phyloP scores from a whole-genome alignment of 2,113 vertebrate species.

The Urocolius indicus region DNA sequence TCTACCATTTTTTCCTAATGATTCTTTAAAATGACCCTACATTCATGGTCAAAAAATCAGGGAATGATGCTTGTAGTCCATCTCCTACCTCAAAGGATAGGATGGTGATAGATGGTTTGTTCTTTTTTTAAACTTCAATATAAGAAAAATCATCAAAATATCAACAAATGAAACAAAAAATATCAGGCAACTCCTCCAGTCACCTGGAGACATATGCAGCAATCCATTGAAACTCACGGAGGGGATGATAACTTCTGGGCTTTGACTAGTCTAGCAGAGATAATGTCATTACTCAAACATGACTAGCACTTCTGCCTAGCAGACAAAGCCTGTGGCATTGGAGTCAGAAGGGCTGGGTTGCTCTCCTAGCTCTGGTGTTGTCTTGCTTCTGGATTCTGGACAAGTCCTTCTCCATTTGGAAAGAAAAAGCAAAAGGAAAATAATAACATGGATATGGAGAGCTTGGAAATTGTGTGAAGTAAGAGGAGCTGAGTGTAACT shows the following conservation, averaged over 20 bases:
- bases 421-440: slow-evolving; percentile 15
- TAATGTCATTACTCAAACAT: slow-evolving; percentile 20
- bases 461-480: slow-evolving; percentile 2
- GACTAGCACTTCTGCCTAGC: neutral
- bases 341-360: slow-evolving; percentile 6
- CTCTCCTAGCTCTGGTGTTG: neutral
- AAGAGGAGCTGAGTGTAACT: neutral
- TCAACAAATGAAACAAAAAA: neutral
- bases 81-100: neutral
- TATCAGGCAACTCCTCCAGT: neutral
- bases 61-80: neutral
- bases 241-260: neutral
- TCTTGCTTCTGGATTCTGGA: neutral
- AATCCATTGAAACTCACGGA: neutral
- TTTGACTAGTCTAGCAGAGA: slow-evolving; percentile 30
- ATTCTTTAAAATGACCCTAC: neutral
- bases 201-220: neutral
- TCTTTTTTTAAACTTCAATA: neutral
- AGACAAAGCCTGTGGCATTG: neutral
- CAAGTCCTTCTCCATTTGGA: neutral
- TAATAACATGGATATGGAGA: neutral
- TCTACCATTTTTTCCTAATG: neutral
- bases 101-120: neutral
- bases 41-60: neutral
- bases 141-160: neutral